Conservation (phyloP, 1,140 invertebrate species). For the Magallana angulata region DNA sequence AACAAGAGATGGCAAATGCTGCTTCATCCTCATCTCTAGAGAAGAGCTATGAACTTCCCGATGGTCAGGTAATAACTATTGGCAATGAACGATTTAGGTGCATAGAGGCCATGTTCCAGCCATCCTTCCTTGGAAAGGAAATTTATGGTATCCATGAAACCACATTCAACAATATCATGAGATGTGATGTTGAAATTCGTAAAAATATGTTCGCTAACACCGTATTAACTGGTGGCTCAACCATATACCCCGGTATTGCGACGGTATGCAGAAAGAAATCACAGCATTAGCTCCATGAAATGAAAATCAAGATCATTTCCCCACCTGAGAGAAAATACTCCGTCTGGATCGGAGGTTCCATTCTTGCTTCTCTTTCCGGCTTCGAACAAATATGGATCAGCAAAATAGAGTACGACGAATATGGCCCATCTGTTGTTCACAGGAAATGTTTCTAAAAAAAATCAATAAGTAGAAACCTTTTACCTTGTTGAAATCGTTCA, state of each 20-base stretch:
- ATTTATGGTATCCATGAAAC: conserved; percentile 79
- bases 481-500: no score
- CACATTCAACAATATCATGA: conserved; percentile 92
- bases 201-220: conserved; percentile 94
- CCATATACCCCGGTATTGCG: conserved; percentile 81
- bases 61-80: conserved; percentile 75
- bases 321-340: conserved; percentile 92
- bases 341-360: conserved; percentile 80
- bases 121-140: conserved; percentile 73
- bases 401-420: conserved; percentile 97
- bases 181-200: conserved; percentile 87
- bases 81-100: conserved; percentile 73
- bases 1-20: no score
- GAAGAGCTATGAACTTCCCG: no score
- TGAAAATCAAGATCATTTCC: conserved; percentile 92
- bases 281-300: conserved; percentile 82
- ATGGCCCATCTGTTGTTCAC: conserved; percentile 91
- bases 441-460: conserved; percentile 68
- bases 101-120: conserved; percentile 87
- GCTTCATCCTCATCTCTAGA: no score
- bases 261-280: conserved; percentile 85
- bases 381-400: conserved; percentile 89
- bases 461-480: no score
- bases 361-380: conserved; percentile 82
- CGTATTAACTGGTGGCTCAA: conserved; percentile 81